Conservation (phyloP, 2,797 vertebrate genomes). For the Leontocebus nigricollis region DNA sequence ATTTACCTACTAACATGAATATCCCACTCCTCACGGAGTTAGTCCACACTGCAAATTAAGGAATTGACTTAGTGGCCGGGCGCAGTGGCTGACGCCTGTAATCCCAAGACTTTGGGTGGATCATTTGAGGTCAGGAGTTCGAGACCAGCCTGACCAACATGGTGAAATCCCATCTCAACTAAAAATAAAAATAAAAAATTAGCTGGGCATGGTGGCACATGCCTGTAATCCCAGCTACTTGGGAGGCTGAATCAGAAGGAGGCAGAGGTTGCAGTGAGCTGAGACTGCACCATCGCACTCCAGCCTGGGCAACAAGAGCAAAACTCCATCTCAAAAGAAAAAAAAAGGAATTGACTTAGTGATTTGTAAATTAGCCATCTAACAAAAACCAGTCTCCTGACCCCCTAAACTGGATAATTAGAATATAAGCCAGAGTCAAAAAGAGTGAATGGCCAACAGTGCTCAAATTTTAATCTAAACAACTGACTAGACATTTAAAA, state of each 20-base stretch:
- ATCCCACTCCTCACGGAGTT: neutral
- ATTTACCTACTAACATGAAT: neutral
- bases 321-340: neutral
- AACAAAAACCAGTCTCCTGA: conserved; percentile 36
- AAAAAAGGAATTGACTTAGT: neutral
- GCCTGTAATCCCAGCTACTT: too few relatives aligned
- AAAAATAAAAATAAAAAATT: too few relatives aligned
- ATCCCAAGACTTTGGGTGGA: too few relatives aligned
- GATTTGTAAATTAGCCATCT: conserved; percentile 10
- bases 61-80: neutral
- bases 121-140: too few relatives aligned
- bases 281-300: neutral
- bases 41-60: neutral
- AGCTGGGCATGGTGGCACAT: too few relatives aligned
- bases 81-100: too few relatives aligned
- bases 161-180: too few relatives aligned
- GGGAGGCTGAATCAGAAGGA: too few relatives aligned
- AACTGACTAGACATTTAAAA: conserved; percentile 26
- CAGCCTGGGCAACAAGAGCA: neutral
- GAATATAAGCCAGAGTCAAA: neutral
- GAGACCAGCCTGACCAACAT: too few relatives aligned
- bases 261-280: too few relatives aligned
- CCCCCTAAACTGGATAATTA: conserved; percentile 1
- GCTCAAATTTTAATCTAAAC: neutral
- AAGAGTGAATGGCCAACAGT: neutral